Percentiles rank a stretch among this genome's conserved stretches.
These are phyloP conservation scores for Myotis pilosus DNA, from an alignment of 2,797 vertebrate genomes.

Conservation along the genomic window DNA sequence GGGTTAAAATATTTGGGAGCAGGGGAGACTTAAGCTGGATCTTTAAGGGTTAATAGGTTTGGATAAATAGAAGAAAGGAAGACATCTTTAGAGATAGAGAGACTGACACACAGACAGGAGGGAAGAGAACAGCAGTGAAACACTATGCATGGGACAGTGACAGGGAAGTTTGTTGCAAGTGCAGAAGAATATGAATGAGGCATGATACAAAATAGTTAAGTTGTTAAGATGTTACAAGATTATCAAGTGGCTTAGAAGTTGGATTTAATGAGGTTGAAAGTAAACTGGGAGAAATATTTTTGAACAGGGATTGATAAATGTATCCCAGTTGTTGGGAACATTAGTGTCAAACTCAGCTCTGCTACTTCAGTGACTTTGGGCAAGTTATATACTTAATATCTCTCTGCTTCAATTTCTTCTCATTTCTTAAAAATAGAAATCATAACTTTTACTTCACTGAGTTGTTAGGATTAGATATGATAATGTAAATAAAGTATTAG, in stretches of 20 bases:
- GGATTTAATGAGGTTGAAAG: not conserved
- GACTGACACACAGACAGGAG: not conserved
- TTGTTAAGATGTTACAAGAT: not conserved
- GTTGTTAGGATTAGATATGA: not conserved
- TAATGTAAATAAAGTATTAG: not conserved
- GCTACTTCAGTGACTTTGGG: not conserved
- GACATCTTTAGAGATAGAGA: not conserved
- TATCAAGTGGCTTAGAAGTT: not conserved
- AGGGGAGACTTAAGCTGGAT: not conserved
- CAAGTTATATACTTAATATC: not conserved
- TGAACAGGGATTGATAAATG: not conserved
- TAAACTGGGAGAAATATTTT: not conserved
- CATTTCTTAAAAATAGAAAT: not conserved
- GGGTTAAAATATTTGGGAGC: not conserved
- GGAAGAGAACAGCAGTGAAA: not conserved
- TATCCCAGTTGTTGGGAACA: not conserved
- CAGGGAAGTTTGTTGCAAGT: not conserved
- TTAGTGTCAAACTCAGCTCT: not conserved
- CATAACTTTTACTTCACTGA: not conserved
- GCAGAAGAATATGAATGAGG: not conserved
- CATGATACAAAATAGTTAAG: not conserved
- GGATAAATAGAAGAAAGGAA: not conserved
- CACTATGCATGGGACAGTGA: not conserved
- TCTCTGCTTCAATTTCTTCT: not conserved
- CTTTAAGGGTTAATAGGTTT: not conserved